Evolutionary conservation across 2,888 invertebrate species (phyloP), one percentile per base, ranked within the genome.

Genomic region (Malthinus seriepunctatus): DNA sequence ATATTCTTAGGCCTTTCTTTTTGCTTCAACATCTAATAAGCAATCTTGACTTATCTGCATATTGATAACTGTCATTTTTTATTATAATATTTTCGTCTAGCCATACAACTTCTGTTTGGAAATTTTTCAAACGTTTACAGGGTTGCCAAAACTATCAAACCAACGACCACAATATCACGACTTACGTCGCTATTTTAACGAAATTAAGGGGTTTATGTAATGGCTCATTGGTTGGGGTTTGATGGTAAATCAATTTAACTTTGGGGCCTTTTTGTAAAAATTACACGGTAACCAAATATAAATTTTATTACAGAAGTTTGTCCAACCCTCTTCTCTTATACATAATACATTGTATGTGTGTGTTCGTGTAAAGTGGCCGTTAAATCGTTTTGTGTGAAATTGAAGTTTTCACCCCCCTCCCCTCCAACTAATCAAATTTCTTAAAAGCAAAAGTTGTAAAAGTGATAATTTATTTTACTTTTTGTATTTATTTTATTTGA

Each of bases 391-490:
- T 42, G 23, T 42, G 12, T 15, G 14, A 42, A 42, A 15, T 42
- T 42, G n/a, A 15, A 15, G 12, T 15, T 42, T 42, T 42, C 10
- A 32, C 45, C n/a, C 10, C 35, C 3, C 5, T 34, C 10, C 10
- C 35, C 10, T n/a, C 10, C 2, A 34, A n/a, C 31, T 45, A 32
- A 45, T 32, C 11, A 31, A 31, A 34, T 45, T 57, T 47, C 35
- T 42, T 8, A 46, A 53, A 51, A 51, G 46, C 37, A 31, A 49
- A 56, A 54, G 54, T 55, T 59, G 46, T 48, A 50, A 42, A 51
- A 56, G 52, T 57, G 55, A 58, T 60, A 63, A 63, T 64, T 64
- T 65, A 65, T 65, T 65, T 65, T 62, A 59, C 63, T 64, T 64
- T 57, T 56, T 51, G 50, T 57, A 54, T 63, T 60, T 61, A 63